phyloP scores from a whole-genome alignment of 2,797 vertebrate genomes.

The Podarcis lilfordi region DNA sequence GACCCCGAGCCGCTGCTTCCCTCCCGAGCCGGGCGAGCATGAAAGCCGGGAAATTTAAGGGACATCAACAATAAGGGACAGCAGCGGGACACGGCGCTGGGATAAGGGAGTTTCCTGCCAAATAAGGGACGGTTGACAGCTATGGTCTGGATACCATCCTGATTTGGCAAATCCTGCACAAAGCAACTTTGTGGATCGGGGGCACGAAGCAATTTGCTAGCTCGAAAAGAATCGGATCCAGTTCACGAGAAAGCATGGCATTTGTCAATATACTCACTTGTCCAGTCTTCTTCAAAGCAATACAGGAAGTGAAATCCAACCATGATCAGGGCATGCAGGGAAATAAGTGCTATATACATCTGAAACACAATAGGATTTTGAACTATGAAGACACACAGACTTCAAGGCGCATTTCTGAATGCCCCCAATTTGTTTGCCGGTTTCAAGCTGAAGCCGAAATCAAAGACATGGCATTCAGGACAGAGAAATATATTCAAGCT shows the following conservation, averaged over 20 bases:
- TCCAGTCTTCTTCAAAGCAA: conserved; percentile 97
- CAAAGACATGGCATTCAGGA: not conserved
- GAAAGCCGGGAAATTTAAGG: no score
- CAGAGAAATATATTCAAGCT: not conserved
- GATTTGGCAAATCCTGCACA: not conserved
- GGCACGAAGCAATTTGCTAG: not conserved
- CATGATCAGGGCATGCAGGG: conserved; percentile 92
- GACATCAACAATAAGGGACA: no score
- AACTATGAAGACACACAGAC: conserved; percentile 4
- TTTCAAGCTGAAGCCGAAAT: conserved; percentile 40
- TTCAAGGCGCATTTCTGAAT: not conserved
- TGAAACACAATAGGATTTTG: conserved; percentile 74
- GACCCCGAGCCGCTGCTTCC: no score
- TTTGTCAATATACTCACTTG: conserved; percentile 85
- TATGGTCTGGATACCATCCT: not conserved
- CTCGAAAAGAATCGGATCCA: not conserved
- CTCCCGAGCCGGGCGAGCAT: no score
- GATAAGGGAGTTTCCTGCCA: no score
- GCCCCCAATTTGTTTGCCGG: not conserved
- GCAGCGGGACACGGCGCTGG: no score
- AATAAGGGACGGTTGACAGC: no score
- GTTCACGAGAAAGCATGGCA: not conserved
- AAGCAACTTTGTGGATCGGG: not conserved
- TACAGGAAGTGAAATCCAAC: conserved; percentile 94
- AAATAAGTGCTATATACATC: conserved; percentile 99